Conservation (phyloP, 92 coral and sea anemone genomes). For the Porites evermanni region DNA sequence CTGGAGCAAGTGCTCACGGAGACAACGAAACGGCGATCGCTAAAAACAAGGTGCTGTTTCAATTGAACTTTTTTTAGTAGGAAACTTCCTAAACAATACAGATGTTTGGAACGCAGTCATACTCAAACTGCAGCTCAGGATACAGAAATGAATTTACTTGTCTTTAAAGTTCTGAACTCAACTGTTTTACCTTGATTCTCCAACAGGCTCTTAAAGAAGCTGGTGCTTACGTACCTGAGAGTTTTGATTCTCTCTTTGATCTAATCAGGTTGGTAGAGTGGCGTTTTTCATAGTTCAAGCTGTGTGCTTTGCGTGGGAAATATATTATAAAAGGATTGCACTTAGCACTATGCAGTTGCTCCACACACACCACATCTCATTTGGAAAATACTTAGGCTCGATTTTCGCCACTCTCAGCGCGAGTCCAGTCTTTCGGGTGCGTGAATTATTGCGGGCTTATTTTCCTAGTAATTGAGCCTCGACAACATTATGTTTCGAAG, state of each 20-base stretch:
- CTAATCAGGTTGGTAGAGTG: constrained; percentile 74
- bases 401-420: no score
- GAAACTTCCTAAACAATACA: background rate
- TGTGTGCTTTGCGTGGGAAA: no score
- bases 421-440: no score
- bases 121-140: no score
- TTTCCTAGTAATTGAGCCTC: no score
- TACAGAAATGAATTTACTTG: background rate
- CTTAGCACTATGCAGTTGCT: no score
- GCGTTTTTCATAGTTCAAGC: background rate
- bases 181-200: background rate
- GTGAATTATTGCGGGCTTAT: no score
- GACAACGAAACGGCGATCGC: constrained; percentile 94
- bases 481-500: no score
- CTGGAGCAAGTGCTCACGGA: constrained; percentile 99
- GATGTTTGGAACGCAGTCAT: no score
- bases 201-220: constrained; percentile 90
- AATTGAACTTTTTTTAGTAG: background rate
- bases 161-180: background rate
- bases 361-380: no score
- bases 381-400: no score
- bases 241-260: constrained; percentile 93
- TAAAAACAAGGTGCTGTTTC: constrained; percentile 78
- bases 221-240: constrained; percentile 94
- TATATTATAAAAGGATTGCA: no score